Base-by-base conservation (phyloP, 1,140 invertebrate genomes). In the Fopius arisanus region DNA sequence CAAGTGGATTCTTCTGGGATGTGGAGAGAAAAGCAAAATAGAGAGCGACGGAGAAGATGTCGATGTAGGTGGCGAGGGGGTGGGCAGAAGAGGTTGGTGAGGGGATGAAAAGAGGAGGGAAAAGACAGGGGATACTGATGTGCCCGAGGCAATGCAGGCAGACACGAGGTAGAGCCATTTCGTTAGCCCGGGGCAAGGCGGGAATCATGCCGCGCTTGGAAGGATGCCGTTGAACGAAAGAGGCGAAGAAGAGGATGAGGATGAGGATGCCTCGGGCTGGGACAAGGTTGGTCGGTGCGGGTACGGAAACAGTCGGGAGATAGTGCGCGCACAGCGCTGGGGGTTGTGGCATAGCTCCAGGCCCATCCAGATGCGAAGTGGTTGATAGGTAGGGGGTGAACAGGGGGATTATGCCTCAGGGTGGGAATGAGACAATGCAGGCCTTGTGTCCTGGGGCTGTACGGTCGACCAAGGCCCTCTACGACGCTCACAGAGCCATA, bases 381-480 rank as follows among this genome's bases (percentile, higher is more conserved):
- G 29, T 43, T 51, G 54, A 70, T 68, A 48, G 75, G 43, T 51
- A 29, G 75, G 66, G 70, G 67, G 33, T 63, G 66, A 66, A 33
- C n/a, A 65, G 31, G 48, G 54, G 40, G 59, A 33, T 31, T 7
- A 68, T 73, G 78, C 71, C 37, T 4, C n/a, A 10, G 82, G 79
- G 78, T 71, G n/a, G 69, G 41, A 78, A 75, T 73, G 82, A 83
- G 81, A 85, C 83, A 85, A 85, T 85, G 82, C 81, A 80, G 78
- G 77, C 79, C 76, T 66, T 73, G 70, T 72, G 80, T 81, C 79
- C 77, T 21, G 41, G 23, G 72, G 71, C 19, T 63, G 7, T 65
- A 75, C 70, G 51, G 65, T 72, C 74, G 78, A 83, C 81, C 81
- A 79, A 59, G 23, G 19, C 54, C 54, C 54, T 59, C 54, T 59